Evolutionary conservation across 2,113 vertebrate species (phyloP).

Genomic region (Muntiacus reevesi): DNA sequence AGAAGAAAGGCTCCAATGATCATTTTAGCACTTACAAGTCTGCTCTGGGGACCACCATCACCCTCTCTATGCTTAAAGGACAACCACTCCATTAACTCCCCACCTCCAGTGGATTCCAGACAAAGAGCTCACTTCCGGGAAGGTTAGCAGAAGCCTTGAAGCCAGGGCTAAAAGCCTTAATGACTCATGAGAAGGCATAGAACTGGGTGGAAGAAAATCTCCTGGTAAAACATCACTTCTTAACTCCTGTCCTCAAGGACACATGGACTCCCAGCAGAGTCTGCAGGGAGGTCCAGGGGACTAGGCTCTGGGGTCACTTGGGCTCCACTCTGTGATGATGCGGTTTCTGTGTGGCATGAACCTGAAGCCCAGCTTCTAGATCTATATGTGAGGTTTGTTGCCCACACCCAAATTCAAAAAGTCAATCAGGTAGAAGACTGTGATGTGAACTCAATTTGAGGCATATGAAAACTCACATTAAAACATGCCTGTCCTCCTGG

Average conservation of each 20-base stretch:
- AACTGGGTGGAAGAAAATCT: neutral
- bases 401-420: neutral
- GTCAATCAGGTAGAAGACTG: neutral
- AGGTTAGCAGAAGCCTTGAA: neutral
- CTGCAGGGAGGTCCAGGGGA: neutral
- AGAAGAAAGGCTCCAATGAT: neutral
- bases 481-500: neutral
- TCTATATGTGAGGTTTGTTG: neutral
- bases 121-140: neutral
- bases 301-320: neutral
- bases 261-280: neutral
- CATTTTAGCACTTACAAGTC: neutral
- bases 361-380: neutral
- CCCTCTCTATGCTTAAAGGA: neutral
- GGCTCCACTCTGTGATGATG: neutral
- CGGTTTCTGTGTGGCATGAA: neutral
- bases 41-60: neutral
- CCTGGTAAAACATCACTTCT: neutral
- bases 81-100: neutral
- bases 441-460: fast-evolving
- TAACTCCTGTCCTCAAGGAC: neutral
- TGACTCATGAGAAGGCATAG: neutral
- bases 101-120: neutral
- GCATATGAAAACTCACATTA: neutral
- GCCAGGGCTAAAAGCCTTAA: neutral